phyloP scores from a whole-genome alignment of 2,113 vertebrate genomes.

The Scalopus aquaticus region DNA sequence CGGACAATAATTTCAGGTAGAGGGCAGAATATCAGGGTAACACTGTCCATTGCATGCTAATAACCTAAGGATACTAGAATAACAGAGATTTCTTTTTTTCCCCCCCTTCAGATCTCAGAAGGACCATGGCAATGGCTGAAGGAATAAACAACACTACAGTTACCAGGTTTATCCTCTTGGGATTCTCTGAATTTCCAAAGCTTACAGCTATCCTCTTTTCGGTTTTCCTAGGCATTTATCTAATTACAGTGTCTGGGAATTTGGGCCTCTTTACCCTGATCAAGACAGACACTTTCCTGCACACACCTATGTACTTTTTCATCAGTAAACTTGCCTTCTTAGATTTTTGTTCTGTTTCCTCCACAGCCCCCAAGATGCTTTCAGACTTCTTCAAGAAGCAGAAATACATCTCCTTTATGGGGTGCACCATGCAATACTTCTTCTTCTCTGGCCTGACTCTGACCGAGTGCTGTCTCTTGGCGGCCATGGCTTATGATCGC shows the following conservation, averaged over 20 bases:
- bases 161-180: slow-evolving; percentile 45
- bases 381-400: slow-evolving; percentile 52
- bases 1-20: too few species aligned
- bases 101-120: not conserved
- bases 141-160: not conserved
- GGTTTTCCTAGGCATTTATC: slow-evolving; percentile 49
- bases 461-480: slow-evolving; percentile 60
- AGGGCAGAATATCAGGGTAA: too few species aligned
- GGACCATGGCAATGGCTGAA: not conserved
- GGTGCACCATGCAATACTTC: slow-evolving; percentile 48
- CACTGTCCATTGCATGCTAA: too few species aligned
- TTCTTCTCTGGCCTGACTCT: slow-evolving; percentile 45
- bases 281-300: slow-evolving; percentile 33
- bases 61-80: too few species aligned
- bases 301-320: slow-evolving; percentile 66
- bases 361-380: slow-evolving; percentile 56
- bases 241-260: slow-evolving; percentile 44
- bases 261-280: slow-evolving; percentile 22
- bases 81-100: too few species aligned
- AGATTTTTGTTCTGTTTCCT: slow-evolving; percentile 59
- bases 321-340: slow-evolving; percentile 54
- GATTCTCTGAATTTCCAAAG: slow-evolving; percentile 57
- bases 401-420: slow-evolving; percentile 42
- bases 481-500: slow-evolving; percentile 50
- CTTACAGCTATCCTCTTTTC: slow-evolving; percentile 45